A percentile compares a stretch with the other conserved stretches of the same genome.
phyloP scores from a whole-genome alignment of 2,113 vertebrate species.

The Scatophagus argus region DNA sequence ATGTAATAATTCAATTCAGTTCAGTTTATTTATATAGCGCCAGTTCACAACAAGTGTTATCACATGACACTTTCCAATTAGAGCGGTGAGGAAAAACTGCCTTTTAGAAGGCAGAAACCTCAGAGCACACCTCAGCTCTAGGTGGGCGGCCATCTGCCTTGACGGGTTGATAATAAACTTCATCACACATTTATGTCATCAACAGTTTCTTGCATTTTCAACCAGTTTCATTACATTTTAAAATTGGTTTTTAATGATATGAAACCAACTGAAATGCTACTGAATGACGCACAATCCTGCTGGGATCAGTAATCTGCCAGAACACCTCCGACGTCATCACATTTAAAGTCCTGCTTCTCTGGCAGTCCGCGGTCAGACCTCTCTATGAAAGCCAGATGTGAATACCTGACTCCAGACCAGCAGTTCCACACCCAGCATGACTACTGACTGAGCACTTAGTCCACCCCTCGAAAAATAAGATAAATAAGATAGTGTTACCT shows the following conservation, averaged over 20 bases:
- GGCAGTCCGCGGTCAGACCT: neutral
- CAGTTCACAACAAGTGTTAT: too few relatives aligned
- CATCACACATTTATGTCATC: neutral
- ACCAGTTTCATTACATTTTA: slow-evolving; percentile 17
- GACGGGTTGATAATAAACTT: too few relatives aligned
- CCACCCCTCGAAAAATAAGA: neutral
- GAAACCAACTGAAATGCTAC: neutral
- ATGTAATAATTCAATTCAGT: too few relatives aligned
- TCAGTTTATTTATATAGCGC: too few relatives aligned
- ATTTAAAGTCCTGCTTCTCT: neutral
- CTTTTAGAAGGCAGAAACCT: too few relatives aligned
- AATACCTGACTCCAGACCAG: slow-evolving; percentile 11
- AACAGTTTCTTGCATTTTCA: slow-evolving; percentile 9
- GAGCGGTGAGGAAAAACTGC: too few relatives aligned
- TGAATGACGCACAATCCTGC: neutral
- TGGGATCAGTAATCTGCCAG: neutral
- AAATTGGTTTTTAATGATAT: neutral
- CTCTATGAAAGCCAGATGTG: slow-evolving; percentile 11
- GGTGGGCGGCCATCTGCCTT: too few relatives aligned
- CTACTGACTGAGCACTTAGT: neutral
- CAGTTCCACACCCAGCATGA: slow-evolving; percentile 6
- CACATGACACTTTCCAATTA: too few relatives aligned
- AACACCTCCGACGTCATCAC: neutral
- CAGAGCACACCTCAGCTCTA: too few relatives aligned
- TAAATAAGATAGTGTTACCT: neutral